A percentile compares a stretch with the other conserved stretches of the same genome.
These are phyloP conservation scores for Mesorhabditis sp. DNA, from an alignment of 2,888 invertebrate genomes.

Conservation along the genomic window DNA sequence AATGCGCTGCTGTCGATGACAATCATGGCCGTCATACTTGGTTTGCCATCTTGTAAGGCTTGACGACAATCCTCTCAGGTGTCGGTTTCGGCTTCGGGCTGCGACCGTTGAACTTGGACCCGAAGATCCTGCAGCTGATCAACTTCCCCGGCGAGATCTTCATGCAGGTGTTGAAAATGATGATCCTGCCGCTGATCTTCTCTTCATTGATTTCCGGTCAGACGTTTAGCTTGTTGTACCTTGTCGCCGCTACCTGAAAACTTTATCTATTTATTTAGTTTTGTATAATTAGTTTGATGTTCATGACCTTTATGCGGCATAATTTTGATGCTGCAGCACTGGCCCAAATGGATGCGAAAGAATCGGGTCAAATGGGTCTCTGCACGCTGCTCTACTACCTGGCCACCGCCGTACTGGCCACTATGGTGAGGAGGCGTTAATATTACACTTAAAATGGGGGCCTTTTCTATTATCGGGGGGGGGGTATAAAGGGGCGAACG, in stretches of 20 bases:
- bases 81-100: slow-evolving; percentile 55
- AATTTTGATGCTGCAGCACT: slow-evolving; percentile 34
- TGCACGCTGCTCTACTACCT: slow-evolving; percentile 69
- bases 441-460: background rate
- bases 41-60: slow-evolving; percentile 11
- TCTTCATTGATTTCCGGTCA: slow-evolving; percentile 75
- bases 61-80: slow-evolving; percentile 52
- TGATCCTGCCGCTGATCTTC: slow-evolving; percentile 83
- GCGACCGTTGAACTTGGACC: slow-evolving; percentile 67
- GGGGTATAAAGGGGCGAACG: too few species aligned
- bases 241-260: background rate
- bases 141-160: slow-evolving; percentile 86
- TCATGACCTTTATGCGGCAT: background rate
- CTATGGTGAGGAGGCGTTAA: slow-evolving; percentile 61
- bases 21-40: slow-evolving; percentile 36
- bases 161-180: slow-evolving; percentile 80
- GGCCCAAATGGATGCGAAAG: slow-evolving; percentile 56
- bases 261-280: background rate
- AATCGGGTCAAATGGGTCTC: slow-evolving; percentile 64
- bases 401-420: slow-evolving; percentile 68
- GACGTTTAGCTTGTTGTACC: background rate
- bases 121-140: slow-evolving; percentile 66
- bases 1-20: slow-evolving; percentile 37
- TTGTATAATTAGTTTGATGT: too few species aligned
- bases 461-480: background rate